Conservation (phyloP, 1,140 invertebrate genomes). For the Pseudomyrmex cubaensis region DNA sequence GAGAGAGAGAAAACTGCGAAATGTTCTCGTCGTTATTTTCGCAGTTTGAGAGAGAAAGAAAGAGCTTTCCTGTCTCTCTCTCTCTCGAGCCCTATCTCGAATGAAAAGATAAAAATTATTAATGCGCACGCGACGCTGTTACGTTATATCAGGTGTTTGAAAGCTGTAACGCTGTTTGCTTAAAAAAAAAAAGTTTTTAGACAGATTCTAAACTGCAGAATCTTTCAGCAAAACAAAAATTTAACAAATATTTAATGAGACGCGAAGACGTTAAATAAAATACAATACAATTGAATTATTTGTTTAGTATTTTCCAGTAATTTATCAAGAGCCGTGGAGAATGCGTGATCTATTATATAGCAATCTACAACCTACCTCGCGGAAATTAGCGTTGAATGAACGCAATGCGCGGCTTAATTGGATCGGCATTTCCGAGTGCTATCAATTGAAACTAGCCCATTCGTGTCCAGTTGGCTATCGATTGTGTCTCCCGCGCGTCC, state of each 20-base stretch:
- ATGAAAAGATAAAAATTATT: conserved; percentile 58
- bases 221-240: neutral
- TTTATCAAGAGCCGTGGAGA: neutral
- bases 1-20: conserved; percentile 27
- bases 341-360: conserved; percentile 1
- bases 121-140: conserved; percentile 12
- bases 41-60: conserved; percentile 11
- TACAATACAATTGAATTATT: no score
- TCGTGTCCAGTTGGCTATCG: conserved; percentile 22
- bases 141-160: conserved; percentile 12
- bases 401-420: conserved; percentile 66
- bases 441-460: conserved; percentile 40
- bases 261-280: neutral
- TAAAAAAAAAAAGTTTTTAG: neutral
- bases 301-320: neutral
- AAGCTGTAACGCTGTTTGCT: neutral
- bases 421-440: conserved; percentile 50
- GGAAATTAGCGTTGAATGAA: conserved; percentile 71
- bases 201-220: neutral
- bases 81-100: conserved; percentile 4
- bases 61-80: neutral
- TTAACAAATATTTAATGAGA: neutral
- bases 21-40: conserved; percentile 34
- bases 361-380: conserved; percentile 24
- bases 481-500: conserved; percentile 1